Evolutionary conservation across 2,888 invertebrate genomes (phyloP).

Genomic region (Trachelus iudaicus): DNA sequence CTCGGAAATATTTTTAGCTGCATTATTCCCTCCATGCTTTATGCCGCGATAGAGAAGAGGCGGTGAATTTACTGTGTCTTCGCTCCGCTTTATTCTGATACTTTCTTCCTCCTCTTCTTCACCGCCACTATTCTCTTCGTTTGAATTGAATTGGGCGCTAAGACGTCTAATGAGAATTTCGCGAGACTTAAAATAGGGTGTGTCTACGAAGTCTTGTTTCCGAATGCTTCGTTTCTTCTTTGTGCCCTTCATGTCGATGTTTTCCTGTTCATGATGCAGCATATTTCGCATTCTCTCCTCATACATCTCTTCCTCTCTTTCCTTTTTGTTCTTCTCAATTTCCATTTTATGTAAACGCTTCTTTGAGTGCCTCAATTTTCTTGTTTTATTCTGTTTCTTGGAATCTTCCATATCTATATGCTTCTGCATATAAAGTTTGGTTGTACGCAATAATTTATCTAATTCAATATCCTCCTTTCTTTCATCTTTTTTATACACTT

Average conservation of each 20-base stretch:
- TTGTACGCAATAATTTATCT: constrained; percentile 14
- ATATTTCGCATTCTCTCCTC: constrained; percentile 18
- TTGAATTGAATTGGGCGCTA: neutral
- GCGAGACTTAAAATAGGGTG: neutral
- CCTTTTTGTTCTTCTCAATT: constrained; percentile 34
- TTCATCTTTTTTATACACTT: neutral
- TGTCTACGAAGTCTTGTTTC: constrained; percentile 6
- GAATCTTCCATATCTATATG: constrained; percentile 24
- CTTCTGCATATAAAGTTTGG: constrained; percentile 34
- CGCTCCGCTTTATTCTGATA: constrained; percentile 34
- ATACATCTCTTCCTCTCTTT: constrained; percentile 34
- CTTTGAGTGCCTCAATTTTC: constrained; percentile 42
- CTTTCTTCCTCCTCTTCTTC: constrained; percentile 15
- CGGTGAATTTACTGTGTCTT: constrained; percentile 44
- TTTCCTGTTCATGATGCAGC: constrained; percentile 19
- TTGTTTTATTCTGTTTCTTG: constrained; percentile 23
- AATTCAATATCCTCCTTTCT: constrained; percentile 5
- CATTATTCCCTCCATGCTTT: constrained; percentile 83
- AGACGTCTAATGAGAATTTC: neutral
- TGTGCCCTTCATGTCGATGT: constrained; percentile 60
- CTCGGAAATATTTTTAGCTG: constrained; percentile 69
- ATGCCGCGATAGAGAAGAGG: constrained; percentile 77
- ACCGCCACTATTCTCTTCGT: constrained; percentile 22
- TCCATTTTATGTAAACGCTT: constrained; percentile 31
- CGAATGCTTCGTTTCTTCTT: constrained; percentile 34